Evolutionary conservation across 2,113 vertebrate genomes (phyloP).

Genomic region (Ariopsis seemanni): DNA sequence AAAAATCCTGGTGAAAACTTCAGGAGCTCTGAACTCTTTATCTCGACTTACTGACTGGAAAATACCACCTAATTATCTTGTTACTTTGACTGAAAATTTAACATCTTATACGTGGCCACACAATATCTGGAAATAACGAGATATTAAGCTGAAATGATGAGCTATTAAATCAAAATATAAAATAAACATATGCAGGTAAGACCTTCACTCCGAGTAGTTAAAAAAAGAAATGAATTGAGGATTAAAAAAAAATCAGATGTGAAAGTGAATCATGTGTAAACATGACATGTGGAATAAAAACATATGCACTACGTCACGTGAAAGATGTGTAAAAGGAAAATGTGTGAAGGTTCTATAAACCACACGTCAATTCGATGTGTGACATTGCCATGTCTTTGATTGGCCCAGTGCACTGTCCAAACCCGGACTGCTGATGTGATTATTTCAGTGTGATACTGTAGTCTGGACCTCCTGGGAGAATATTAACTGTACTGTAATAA

Average conservation of each 20-base stretch:
- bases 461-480: not conserved
- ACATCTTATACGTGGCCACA: not conserved
- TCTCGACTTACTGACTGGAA: not conserved
- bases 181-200: not conserved
- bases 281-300: not conserved
- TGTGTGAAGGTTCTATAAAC: not conserved
- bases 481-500: not conserved
- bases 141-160: not conserved
- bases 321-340: no score
- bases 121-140: not conserved
- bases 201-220: not conserved
- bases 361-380: no score
- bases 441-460: not conserved
- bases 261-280: not conserved
- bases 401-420: no score
- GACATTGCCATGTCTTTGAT: no score
- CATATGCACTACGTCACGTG: no score
- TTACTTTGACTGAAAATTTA: not conserved
- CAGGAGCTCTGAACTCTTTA: not conserved
- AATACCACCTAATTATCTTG: not conserved
- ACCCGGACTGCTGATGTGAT: not conserved
- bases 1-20: not conserved
- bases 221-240: not conserved
- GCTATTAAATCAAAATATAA: not conserved
- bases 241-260: not conserved